Evolutionary conservation across 2,888 invertebrate species (phyloP).

Genomic region (Campoletis raptor): DNA sequence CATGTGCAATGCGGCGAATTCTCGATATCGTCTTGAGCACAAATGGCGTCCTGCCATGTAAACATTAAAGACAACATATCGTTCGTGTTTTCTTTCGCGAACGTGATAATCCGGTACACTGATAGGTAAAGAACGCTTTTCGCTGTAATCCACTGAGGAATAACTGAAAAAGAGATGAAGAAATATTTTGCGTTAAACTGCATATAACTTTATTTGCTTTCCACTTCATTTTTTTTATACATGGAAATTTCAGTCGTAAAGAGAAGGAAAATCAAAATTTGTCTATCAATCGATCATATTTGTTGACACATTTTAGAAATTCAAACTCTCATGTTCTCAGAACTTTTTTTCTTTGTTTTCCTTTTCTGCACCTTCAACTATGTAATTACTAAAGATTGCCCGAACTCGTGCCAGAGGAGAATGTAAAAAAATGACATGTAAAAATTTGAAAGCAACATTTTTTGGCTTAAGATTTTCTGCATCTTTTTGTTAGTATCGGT

Average conservation of each 20-base stretch:
- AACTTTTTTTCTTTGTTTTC: too few relatives aligned
- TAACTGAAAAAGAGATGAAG: slow-evolving; percentile 86
- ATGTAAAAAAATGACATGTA: too few relatives aligned
- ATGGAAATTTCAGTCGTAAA: neutral
- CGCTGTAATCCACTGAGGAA: slow-evolving; percentile 95
- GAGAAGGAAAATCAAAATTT: neutral
- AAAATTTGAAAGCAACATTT: too few relatives aligned
- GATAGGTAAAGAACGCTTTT: slow-evolving; percentile 95
- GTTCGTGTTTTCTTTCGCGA: slow-evolving; percentile 94
- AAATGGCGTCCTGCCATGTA: slow-evolving; percentile 99
- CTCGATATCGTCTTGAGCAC: slow-evolving; percentile 98
- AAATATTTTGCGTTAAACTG: neutral
- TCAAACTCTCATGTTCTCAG: neutral
- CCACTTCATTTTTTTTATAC: neutral
- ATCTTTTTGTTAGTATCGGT: neutral
- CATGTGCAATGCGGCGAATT: slow-evolving; percentile 96
- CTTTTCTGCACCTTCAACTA: too few relatives aligned
- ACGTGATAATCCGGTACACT: slow-evolving; percentile 98
- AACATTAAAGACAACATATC: slow-evolving; percentile 98
- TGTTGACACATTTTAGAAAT: neutral
- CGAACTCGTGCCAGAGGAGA: too few relatives aligned
- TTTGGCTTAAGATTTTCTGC: too few relatives aligned
- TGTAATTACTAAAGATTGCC: too few relatives aligned
- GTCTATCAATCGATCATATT: neutral
- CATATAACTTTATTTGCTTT: neutral